Evolutionary conservation across 2,888 invertebrate species (phyloP).

Genomic region (Allacma fusca): DNA sequence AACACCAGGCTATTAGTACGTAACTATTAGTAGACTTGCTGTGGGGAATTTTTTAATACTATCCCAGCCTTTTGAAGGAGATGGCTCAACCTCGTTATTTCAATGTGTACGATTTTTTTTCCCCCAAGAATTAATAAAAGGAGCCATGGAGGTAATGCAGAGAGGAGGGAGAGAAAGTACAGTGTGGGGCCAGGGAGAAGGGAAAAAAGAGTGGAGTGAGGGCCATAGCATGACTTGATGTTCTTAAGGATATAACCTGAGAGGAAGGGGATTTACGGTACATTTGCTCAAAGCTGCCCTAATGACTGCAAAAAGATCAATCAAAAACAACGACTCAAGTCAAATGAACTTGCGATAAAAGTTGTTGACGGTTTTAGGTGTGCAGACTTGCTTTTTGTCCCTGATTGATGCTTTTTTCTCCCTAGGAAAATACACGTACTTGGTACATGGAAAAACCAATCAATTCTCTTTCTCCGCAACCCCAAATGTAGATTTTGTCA

Average conservation of each 20-base stretch:
- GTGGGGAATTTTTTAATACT: no score
- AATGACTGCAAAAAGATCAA: conserved; percentile 39
- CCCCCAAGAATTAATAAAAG: no score
- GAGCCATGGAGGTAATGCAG: no score
- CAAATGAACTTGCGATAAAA: conserved; percentile 35
- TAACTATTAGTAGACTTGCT: no score
- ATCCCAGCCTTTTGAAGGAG: no score
- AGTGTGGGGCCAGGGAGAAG: background rate
- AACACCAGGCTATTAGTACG: no score
- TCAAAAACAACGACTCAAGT: conserved; percentile 30
- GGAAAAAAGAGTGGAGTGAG: background rate
- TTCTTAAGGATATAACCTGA: background rate
- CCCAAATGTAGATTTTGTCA: background rate
- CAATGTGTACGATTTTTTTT: no score
- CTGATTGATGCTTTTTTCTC: conserved; percentile 7
- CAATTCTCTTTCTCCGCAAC: conserved; percentile 5
- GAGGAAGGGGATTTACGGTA: conserved; percentile 3
- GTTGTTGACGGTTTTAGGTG: conserved; percentile 28
- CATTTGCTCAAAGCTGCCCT: conserved; percentile 18
- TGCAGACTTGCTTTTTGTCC: conserved; percentile 16
- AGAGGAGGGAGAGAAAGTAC: background rate
- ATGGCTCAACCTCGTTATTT: no score
- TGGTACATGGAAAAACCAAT: conserved; percentile 16
- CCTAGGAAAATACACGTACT: background rate
- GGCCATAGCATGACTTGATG: background rate